phyloP scores from a whole-genome alignment of 2,797 vertebrate species.

The Molossus molossus region DNA sequence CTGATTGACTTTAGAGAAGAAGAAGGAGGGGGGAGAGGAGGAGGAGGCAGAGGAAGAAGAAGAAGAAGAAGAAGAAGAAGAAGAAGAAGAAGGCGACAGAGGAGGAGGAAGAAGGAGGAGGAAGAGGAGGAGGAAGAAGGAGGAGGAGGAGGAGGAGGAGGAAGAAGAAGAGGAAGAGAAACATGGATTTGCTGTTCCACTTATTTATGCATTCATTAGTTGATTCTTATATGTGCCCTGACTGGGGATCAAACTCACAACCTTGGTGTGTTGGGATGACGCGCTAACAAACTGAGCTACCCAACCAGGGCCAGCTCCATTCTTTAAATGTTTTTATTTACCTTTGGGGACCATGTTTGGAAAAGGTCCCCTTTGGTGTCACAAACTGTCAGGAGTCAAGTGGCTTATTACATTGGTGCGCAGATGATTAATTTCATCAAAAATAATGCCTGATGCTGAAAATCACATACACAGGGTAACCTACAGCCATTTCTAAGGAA shows the following conservation, averaged over 20 bases:
- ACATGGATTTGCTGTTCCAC: not conserved
- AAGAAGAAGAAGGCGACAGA: too few species aligned
- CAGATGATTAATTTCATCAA: conserved; percentile 68
- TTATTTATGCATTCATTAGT: not conserved
- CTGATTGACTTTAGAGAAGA: too few species aligned
- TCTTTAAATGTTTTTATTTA: not conserved
- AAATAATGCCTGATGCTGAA: conserved; percentile 69
- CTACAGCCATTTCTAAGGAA: conserved; percentile 24
- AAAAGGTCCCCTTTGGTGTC: not conserved
- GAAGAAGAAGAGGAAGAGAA: too few species aligned
- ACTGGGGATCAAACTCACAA: not conserved
- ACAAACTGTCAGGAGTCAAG: conserved; percentile 41
- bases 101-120: too few species aligned
- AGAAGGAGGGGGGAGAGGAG: too few species aligned
- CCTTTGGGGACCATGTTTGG: not conserved
- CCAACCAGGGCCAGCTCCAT: not conserved
- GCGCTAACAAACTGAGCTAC: not conserved
- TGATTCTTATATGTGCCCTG: not conserved
- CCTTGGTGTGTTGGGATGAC: not conserved
- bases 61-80: too few species aligned
- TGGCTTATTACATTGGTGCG: conserved; percentile 58
- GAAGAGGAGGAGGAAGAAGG: too few species aligned
- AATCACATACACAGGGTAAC: conserved; percentile 53
- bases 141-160: not conserved
- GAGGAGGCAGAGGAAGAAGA: too few species aligned